Conservation (phyloP, 2,888 invertebrate genomes). For the Hirtodrosophila trivittata region DNA sequence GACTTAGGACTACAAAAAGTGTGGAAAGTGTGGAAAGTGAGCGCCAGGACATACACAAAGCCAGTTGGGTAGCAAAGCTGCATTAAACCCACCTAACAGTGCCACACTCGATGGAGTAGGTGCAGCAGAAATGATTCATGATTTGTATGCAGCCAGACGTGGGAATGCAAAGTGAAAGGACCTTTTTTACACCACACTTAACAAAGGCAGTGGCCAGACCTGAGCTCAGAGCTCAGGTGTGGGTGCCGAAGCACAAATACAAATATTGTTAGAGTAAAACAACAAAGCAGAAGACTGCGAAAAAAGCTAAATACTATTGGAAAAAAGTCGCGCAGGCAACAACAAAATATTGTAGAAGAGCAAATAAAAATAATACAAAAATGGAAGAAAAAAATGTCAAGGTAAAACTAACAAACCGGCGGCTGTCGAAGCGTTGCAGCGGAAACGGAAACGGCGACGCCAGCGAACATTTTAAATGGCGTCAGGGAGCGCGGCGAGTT, state of each 20-base stretch:
- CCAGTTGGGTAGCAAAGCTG: constrained; percentile 54
- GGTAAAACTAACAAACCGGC: constrained; percentile 72
- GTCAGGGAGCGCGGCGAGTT: constrained; percentile 43
- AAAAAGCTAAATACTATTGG: constrained; percentile 15
- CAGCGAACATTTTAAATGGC: constrained; percentile 54
- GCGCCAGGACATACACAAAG: constrained; percentile 33
- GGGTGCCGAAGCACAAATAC: constrained; percentile 58
- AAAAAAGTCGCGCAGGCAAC: constrained; percentile 44
- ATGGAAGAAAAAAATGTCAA: constrained; percentile 70
- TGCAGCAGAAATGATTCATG: constrained; percentile 72
- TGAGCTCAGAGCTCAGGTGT: not conserved
- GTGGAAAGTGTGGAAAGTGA: constrained; percentile 18
- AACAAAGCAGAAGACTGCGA: too few relatives aligned
- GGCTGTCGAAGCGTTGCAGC: constrained; percentile 50
- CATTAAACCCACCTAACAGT: constrained; percentile 62
- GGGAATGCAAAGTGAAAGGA: constrained; percentile 67
- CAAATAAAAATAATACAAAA: constrained; percentile 19
- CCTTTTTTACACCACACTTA: constrained; percentile 27
- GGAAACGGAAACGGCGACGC: constrained; percentile 71
- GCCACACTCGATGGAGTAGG: constrained; percentile 39
- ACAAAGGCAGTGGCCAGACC: constrained; percentile 23
- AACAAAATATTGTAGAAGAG: constrained; percentile 40
- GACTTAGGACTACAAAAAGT: constrained; percentile 10
- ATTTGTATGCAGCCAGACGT: constrained; percentile 61
- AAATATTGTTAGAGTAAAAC: constrained; percentile 71